Conservation (phyloP, 2,113 vertebrate species). For the Mobula birostris region DNA sequence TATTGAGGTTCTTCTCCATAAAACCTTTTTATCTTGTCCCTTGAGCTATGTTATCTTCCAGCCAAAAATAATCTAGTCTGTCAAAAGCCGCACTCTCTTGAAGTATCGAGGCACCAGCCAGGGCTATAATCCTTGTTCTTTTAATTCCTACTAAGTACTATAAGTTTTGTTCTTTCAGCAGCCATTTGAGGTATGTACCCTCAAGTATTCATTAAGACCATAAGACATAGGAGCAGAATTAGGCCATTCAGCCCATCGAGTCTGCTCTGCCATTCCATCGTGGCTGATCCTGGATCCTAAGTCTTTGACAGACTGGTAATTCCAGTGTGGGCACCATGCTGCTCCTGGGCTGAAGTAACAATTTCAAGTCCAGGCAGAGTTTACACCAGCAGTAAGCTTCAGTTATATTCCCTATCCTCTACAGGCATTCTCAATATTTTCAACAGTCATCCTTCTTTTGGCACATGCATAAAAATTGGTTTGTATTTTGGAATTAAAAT, state of each 20-base stretch:
- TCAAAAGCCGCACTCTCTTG: too few species aligned
- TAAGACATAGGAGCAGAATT: too few species aligned
- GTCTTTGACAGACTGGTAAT: neutral
- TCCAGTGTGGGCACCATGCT: neutral
- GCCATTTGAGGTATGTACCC: neutral
- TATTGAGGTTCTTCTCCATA: neutral
- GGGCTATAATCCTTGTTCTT: neutral
- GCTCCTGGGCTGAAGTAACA: neutral
- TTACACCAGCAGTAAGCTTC: neutral
- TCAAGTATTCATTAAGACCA: too few species aligned
- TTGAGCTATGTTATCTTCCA: neutral
- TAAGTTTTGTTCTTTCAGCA: neutral
- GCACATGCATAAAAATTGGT: neutral
- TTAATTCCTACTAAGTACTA: neutral
- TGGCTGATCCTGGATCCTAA: neutral
- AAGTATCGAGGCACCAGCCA: neutral
- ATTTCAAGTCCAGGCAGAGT: neutral
- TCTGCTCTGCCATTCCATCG: too few species aligned
- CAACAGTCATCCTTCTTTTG: neutral
- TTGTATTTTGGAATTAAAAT: neutral
- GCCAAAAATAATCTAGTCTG: neutral
- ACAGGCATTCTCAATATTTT: neutral
- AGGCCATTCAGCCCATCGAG: too few species aligned
- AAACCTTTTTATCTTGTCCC: neutral
- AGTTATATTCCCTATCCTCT: neutral